Base-by-base conservation (phyloP, 2,888 invertebrate species). In the Phytoseiulus persimilis region DNA sequence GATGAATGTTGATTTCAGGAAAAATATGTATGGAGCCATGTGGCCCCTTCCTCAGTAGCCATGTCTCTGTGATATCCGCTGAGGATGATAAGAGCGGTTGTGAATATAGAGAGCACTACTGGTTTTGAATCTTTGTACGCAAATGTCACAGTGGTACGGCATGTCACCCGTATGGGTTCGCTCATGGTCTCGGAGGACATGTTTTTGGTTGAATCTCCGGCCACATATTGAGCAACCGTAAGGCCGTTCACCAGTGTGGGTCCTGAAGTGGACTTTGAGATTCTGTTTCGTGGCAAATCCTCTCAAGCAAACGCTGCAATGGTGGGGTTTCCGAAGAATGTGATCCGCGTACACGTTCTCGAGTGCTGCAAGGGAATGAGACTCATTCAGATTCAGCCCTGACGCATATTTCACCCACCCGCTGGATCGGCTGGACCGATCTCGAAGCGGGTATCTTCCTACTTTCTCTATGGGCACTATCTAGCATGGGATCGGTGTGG, bases 131-230 rank as follows among this genome's bases (percentile, higher is more conserved):
- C 84, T 32, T 32, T 32, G 84, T 32, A 33, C n/a, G 84, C 84
- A 84, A 33, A 32, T 84, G 84, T 84, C 84, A 84, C 84, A 84
- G 11, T 84, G 33, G 84, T 84, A 84, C 11, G 84, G 84, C 84
- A 84, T 84, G 84, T 84, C 32, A 84, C 84, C 33, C 33, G 84
- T 84, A 84, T 84, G 84, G 18, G 84, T 45, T 31, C 33, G 32
- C 31, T 87, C 33, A 87, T n/a, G 87, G 39, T 87, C 87, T 32
- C 31, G 32, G 31, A 87, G 87, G 45, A 87, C 87, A 18, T 87
- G 33, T 18, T 87, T 87, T n/a, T 87, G 33, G 32, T 87, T 87
- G 33, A 33, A 33, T 33, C 87, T 6, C n/a, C 45, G 32, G 3
- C 87, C 32, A 9, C 32, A 87, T n/a, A 87, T 45, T 1, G n/a